phyloP scores from a whole-genome alignment of 2,797 vertebrate species.

The Thunnus albacares region DNA sequence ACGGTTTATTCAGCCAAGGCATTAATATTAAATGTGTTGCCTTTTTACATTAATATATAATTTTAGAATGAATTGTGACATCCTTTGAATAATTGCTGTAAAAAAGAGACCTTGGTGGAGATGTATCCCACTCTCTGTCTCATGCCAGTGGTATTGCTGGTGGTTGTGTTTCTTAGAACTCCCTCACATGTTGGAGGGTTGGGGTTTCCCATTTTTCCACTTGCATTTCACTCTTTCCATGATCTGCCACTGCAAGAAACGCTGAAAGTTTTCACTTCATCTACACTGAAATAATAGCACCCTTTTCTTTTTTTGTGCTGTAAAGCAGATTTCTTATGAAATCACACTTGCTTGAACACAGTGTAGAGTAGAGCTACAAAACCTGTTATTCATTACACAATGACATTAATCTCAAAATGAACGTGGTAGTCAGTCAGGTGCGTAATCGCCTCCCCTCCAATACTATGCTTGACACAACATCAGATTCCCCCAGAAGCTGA shows the following conservation, averaged over 20 bases:
- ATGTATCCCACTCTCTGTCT: background rate
- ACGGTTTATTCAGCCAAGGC: too few species aligned
- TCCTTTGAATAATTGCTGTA: background rate
- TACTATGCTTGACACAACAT: too few species aligned
- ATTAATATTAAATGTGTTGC: too few species aligned
- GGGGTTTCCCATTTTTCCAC: conserved; percentile 47
- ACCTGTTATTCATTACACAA: background rate
- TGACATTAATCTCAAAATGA: background rate
- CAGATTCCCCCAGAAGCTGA: too few species aligned
- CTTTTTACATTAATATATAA: too few species aligned
- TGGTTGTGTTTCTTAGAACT: conserved; percentile 33
- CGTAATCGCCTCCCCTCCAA: too few species aligned
- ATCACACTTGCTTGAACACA: background rate
- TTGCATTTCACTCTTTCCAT: conserved; percentile 40
- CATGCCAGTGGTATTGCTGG: conserved; percentile 31
- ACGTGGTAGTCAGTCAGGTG: too few species aligned
- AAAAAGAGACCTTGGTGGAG: background rate
- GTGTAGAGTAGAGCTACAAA: background rate
- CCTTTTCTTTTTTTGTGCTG: background rate
- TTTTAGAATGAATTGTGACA: background rate
- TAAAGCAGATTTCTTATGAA: background rate
- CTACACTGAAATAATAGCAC: background rate
- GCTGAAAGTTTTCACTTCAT: conserved; percentile 13
- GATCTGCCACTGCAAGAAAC: conserved; percentile 11
- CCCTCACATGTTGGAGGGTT: conserved; percentile 19